Percentiles rank a stretch among this genome's conserved stretches.
Evolutionary conservation across 2,113 vertebrate genomes (phyloP).

Genomic region (Natator depressus): DNA sequence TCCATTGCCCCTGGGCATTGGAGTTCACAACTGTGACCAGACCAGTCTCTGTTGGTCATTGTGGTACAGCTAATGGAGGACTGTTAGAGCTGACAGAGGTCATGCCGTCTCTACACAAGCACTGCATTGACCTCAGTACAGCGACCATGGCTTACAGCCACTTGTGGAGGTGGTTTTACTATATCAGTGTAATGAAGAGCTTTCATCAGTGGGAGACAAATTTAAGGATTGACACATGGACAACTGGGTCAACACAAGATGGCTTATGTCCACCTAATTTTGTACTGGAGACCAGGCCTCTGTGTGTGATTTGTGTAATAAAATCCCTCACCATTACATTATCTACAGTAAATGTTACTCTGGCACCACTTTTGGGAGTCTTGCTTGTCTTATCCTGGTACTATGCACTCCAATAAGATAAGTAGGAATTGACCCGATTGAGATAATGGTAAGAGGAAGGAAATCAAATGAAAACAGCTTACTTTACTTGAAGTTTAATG

Average conservation of each 20-base stretch:
- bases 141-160: neutral
- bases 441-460: neutral
- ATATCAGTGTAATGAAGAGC: neutral
- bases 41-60: neutral
- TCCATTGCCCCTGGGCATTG: neutral
- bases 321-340: neutral
- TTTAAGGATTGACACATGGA: neutral
- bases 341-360: neutral
- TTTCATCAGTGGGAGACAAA: neutral
- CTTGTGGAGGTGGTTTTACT: too few relatives aligned
- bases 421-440: neutral
- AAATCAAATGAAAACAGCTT: rapidly evolving
- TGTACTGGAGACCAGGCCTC: neutral
- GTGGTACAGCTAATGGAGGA: neutral
- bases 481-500: rapidly evolving
- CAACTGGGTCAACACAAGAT: neutral
- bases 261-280: neutral
- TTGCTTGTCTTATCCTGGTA: neutral
- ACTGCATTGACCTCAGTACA: neutral
- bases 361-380: neutral
- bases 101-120: neutral
- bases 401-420: neutral
- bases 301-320: neutral
- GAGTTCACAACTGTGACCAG: neutral
- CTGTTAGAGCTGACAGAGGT: too few relatives aligned